Percentiles rank a stretch among this genome's conserved stretches.
phyloP scores from a whole-genome alignment of 2,888 invertebrate genomes.

The Anodontia alba region DNA sequence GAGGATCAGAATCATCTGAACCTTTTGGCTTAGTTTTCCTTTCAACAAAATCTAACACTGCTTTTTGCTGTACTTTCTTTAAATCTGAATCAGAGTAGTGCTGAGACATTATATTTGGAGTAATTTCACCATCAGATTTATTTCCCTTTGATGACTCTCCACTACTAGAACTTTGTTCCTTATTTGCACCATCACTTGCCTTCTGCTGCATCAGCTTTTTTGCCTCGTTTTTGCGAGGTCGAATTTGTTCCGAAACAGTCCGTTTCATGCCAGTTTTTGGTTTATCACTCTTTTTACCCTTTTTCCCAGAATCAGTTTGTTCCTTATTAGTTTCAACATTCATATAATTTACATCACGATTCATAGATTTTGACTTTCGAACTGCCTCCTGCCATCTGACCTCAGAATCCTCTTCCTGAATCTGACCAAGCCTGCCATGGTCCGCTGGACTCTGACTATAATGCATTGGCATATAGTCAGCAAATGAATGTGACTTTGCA shows the following conservation, averaged over 20 bases:
- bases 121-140: conserved; percentile 58
- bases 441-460: conserved; percentile 54
- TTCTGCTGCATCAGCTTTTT: conserved; percentile 19
- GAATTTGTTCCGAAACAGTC: conserved; percentile 73
- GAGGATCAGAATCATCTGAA: conserved; percentile 45
- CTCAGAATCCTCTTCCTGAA: conserved; percentile 73
- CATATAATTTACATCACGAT: conserved; percentile 56
- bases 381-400: conserved; percentile 65
- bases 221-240: conserved; percentile 52
- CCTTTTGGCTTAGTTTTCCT: conserved; percentile 86
- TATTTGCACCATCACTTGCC: conserved; percentile 26
- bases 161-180: conserved; percentile 55
- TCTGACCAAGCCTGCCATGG: conserved; percentile 66
- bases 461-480: conserved; percentile 68
- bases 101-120: conserved; percentile 35
- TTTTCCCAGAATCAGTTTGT: conserved; percentile 41
- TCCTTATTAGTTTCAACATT: conserved; percentile 47
- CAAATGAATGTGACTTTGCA: conserved; percentile 56
- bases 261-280: conserved; percentile 61
- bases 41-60: conserved; percentile 92
- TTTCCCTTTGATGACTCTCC: conserved; percentile 61
- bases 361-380: conserved; percentile 56
- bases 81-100: conserved; percentile 87
- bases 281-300: conserved; percentile 43
- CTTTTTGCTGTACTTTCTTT: conserved; percentile 93